These are phyloP conservation scores for Lasius fuliginosus DNA, from an alignment of 2,888 invertebrate species.

Conservation along the genomic window DNA sequence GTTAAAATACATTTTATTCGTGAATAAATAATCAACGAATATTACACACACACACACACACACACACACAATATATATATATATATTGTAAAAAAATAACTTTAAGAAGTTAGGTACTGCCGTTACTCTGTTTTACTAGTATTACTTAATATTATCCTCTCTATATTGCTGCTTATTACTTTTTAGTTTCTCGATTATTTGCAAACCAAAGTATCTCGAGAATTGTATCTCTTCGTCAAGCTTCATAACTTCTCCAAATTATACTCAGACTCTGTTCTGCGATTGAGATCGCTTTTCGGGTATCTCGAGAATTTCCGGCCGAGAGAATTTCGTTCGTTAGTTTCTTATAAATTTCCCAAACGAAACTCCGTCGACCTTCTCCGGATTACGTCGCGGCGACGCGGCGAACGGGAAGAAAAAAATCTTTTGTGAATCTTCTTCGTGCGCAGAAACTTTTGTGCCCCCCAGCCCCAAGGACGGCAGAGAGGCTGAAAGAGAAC, in stretches of 20 bases:
- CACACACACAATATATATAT: no score
- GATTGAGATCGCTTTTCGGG: conserved; percentile 19
- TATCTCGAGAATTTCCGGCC: conserved; percentile 35
- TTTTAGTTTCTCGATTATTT: neutral
- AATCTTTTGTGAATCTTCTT: conserved; percentile 75
- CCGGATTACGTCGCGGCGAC: conserved; percentile 59
- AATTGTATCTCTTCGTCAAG: conserved; percentile 23
- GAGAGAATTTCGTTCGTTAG: conserved; percentile 12
- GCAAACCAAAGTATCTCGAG: neutral
- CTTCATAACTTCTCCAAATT: conserved; percentile 1
- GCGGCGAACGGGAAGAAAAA: conserved; percentile 35
- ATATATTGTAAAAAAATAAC: neutral
- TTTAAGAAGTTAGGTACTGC: neutral
- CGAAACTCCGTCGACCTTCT: conserved; percentile 46
- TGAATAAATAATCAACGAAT: neutral
- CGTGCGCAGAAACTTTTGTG: conserved; percentile 61
- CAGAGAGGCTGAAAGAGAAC: conserved; percentile 48
- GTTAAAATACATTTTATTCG: neutral
- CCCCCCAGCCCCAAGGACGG: conserved; percentile 45
- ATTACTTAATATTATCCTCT: conserved; percentile 8
- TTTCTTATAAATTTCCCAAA: conserved; percentile 36
- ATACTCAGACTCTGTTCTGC: conserved; percentile 12
- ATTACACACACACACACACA: neutral
- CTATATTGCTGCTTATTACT: neutral
- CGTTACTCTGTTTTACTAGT: neutral